phyloP scores from a whole-genome alignment of 2,797 vertebrate species.

The Erpetoichthys calabaricus region DNA sequence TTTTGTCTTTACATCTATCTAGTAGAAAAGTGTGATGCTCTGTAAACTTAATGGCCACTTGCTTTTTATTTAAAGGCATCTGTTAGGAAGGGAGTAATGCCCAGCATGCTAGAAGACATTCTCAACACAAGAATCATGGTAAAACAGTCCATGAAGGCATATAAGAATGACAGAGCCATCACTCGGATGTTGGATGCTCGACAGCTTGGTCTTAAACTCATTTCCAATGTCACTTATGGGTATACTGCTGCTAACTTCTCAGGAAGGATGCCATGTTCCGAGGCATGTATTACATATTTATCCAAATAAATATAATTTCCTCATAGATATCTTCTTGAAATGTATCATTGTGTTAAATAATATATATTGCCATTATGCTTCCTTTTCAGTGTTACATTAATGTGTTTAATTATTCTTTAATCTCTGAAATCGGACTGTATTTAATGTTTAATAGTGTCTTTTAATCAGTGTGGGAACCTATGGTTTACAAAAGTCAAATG shows the following conservation, averaged over 20 bases:
- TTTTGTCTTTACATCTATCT: no score
- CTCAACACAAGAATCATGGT: constrained; percentile 89
- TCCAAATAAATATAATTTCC: constrained; percentile 4
- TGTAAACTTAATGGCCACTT: no score
- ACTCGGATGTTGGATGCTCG: constrained; percentile 80
- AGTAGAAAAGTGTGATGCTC: no score
- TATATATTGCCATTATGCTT: no score
- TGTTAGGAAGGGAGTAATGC: constrained; percentile 80
- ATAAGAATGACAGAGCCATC: constrained; percentile 75
- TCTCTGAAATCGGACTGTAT: no score
- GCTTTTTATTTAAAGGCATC: constrained; percentile 48
- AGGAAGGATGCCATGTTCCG: constrained; percentile 85
- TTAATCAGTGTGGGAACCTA: no score
- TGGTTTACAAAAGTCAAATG: no score
- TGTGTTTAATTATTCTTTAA: no score
- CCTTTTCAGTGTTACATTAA: no score
- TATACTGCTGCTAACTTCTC: constrained; percentile 86
- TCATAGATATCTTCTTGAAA: no score
- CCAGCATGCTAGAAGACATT: constrained; percentile 92
- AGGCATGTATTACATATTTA: constrained; percentile 44
- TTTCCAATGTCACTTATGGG: constrained; percentile 89
- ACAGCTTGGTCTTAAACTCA: constrained; percentile 88
- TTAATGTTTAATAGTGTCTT: no score
- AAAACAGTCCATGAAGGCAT: constrained; percentile 80
- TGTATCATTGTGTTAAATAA: background rate